phyloP scores from a whole-genome alignment of 2,797 vertebrate genomes.

The Petrocephalus sullivani region DNA sequence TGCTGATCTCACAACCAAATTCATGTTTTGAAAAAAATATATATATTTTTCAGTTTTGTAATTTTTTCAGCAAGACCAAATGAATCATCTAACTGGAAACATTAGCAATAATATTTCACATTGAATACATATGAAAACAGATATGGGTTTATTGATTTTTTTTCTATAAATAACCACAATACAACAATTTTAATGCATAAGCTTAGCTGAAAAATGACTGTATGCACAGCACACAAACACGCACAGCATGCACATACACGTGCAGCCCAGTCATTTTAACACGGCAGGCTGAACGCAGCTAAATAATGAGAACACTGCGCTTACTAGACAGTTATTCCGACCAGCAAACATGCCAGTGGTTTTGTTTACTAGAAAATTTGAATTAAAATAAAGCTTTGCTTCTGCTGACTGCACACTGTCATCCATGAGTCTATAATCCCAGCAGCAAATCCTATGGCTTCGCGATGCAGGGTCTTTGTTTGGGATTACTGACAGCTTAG shows the following conservation, averaged over 20 bases:
- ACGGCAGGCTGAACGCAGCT: slow-evolving; percentile 30
- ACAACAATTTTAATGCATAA: not conserved
- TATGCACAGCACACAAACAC: not conserved
- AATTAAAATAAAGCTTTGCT: slow-evolving; percentile 97
- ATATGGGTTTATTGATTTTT: not conserved
- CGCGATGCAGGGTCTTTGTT: slow-evolving; percentile 96
- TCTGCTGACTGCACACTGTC: slow-evolving; percentile 90
- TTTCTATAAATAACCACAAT: not conserved
- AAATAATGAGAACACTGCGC: slow-evolving; percentile 46
- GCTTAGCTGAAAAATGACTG: not conserved
- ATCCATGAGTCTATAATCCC: slow-evolving; percentile 88
- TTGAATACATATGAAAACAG: not conserved
- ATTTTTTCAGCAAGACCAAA: not conserved
- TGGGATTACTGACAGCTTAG: slow-evolving; percentile 99
- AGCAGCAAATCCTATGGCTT: slow-evolving; percentile 84
- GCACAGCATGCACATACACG: not conserved
- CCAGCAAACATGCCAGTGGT: slow-evolving; percentile 75
- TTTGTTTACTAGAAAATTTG: slow-evolving; percentile 99
- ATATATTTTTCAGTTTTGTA: not conserved
- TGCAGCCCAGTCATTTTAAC: slow-evolving; percentile 21
- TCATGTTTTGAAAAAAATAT: not conserved
- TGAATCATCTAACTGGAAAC: not conserved
- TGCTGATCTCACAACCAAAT: not conserved
- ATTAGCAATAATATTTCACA: not conserved
- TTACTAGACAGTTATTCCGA: slow-evolving; percentile 71